Conservation (phyloP, 1,140 invertebrate species). For the Epicauta chinensis region DNA sequence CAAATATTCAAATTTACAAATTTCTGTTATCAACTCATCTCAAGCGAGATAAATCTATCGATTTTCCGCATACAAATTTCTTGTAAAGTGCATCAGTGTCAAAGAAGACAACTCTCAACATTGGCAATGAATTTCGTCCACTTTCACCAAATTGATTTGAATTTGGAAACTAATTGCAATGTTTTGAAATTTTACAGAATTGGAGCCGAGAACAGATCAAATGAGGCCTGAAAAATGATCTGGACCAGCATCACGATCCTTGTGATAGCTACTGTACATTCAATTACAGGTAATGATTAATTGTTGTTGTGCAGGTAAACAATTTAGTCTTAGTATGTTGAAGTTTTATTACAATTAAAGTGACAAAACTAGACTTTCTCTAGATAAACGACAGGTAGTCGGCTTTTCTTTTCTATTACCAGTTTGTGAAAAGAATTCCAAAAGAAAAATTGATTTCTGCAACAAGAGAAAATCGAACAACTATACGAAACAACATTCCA, state of each 20-base stretch:
- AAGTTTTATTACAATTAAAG: no score
- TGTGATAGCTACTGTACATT: conserved; percentile 11
- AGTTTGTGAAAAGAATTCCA: background rate
- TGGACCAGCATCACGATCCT: conserved; percentile 2
- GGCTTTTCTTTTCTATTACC: background rate
- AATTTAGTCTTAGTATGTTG: no score
- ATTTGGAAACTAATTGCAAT: background rate
- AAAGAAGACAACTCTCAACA: no score
- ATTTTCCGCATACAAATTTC: no score
- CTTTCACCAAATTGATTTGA: no score
- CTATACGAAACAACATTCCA: no score
- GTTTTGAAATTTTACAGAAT: background rate
- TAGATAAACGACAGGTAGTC: background rate
- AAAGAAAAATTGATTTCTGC: background rate
- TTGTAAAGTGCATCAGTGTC: no score
- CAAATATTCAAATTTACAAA: no score
- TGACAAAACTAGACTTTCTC: background rate
- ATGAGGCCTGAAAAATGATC: conserved; percentile 14
- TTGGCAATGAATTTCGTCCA: no score
- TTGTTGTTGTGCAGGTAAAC: background rate
- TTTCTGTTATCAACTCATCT: no score
- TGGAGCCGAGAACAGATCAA: background rate
- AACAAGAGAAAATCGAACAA: background rate
- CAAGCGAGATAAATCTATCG: no score
- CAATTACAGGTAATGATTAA: background rate